Base-by-base conservation (phyloP, 2,888 invertebrate species). In the Maniola hyperantus region DNA sequence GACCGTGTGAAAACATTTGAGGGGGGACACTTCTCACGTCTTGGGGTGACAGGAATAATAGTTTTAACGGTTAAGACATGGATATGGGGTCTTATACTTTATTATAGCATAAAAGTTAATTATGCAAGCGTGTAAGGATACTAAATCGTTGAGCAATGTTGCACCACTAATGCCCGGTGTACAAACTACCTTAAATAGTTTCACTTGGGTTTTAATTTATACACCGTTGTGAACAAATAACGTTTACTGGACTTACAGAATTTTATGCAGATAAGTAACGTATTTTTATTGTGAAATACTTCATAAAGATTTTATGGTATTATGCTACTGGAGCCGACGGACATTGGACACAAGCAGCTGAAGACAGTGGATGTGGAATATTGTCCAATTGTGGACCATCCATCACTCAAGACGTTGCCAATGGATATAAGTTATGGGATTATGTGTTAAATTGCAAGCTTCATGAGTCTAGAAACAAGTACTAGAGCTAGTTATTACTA, bases 1-100 rank as follows among this genome's bases (percentile, higher is more conserved):
- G 88, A 87, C 78, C 84, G 86, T 88, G 87, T 78, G 87, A 87
- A 78, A 73, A 77, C 72, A 74, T 75, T 70, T 70, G 18, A 48
- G 15, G 65, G 70, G 65, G 66, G 65, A 33, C 46, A 55, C 46
- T 61, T 61, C 66, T 61, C 60, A 63, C 63, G 59, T 63, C 65
- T 65, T 59, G 67, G 68, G 69, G 71, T 64, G 51, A 57, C 50
- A 10, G 11, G 54, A 46, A 57, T 65, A 63, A 68, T 63, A 64
- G 67, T 53, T 63, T 53, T 53, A 65, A 68, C 65, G 62, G 65
- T 48, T 65, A 64, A 67, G 65, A 63, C 61, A 65, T 62, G 65
- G 63, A 63, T 61, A 65, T 62, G 65, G 63, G 62, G 48, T 63
- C 58, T 51, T 42, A 50, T 11, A 46, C 11, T 62, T 42, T 34